Evolutionary conservation across 2,797 vertebrate genomes (phyloP), one percentile per base, ranked within the genome.

Genomic region (Meda fulgida): DNA sequence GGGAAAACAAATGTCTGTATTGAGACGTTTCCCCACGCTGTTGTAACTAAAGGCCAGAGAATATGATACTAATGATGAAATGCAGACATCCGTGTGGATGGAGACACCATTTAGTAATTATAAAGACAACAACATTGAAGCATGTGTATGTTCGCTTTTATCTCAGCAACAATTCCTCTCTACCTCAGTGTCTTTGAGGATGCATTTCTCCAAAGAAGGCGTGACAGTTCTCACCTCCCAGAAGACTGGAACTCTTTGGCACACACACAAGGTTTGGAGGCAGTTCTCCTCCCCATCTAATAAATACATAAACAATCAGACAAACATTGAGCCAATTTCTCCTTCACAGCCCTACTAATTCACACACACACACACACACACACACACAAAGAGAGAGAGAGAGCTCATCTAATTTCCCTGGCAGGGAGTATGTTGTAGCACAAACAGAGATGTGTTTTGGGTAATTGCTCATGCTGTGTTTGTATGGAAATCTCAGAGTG

Each of bases 401-500:
- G n/a, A 84, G 72, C 91, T 89, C 89, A 85, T 92, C 92, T 94
- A 92, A 94, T 94, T 95, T 80, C 94, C 94, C 94, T 96, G 96
- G 96, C 96, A 95, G 95, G 93, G 93, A 94, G 93, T 94, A 94
- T 97, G 96, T 96, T 96, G 96, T 94, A 93, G 92, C 91, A 93
- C 97, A 97, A 97, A 98, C 97, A 97, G 96, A 97, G 97, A 97
- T 96, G 96, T 97, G 97, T 97, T 97, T 96, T 96, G 95, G 93
- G 96, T 96, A 95, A 96, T 97, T 97, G 96, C 95, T 97, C 95
- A 94, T 94, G 96, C 96, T 96, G 97, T 96, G 97, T 99, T 97
- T 98, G 98, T 98, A 98, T 99, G 98, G 97, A 99, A 99, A 99
- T 99, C 96, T 99, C 96, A 92, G 94, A 95, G 96, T 97, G 98